phyloP scores from a whole-genome alignment of 2,797 vertebrate genomes.

The Pseudocheirus occidentalis region DNA sequence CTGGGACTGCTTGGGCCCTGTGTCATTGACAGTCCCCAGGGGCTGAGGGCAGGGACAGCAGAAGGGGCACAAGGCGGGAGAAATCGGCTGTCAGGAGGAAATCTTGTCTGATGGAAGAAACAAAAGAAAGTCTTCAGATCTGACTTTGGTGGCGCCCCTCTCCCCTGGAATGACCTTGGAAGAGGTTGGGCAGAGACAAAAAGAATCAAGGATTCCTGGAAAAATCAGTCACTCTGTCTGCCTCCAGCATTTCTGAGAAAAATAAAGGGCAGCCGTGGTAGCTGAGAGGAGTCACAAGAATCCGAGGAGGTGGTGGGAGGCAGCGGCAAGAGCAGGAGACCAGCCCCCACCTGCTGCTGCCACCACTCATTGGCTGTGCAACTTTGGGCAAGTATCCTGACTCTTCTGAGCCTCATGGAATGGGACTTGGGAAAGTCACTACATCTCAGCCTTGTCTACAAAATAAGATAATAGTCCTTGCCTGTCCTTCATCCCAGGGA shows the following conservation, averaged over 20 bases:
- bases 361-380: too few relatives aligned
- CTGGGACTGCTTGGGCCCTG: conserved; percentile 26
- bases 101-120: neutral
- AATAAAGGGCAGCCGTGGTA: neutral
- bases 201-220: conserved; percentile 34
- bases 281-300: neutral
- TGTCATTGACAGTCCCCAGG: conserved; percentile 1
- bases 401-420: neutral
- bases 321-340: neutral
- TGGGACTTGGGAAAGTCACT: neutral
- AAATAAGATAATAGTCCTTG: neutral
- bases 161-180: neutral
- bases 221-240: conserved; percentile 1
- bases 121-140: neutral
- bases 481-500: neutral
- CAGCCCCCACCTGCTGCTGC: too few relatives aligned
- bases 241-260: conserved; percentile 14
- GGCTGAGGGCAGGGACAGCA: neutral
- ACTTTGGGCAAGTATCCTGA: neutral
- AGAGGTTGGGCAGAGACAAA: conserved; percentile 7
- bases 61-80: neutral
- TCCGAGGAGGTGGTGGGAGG: too few relatives aligned
- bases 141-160: neutral
- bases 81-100: neutral
- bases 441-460: neutral